Base-by-base conservation (phyloP, 2,888 invertebrate species). In the Pollenia angustigena region DNA sequence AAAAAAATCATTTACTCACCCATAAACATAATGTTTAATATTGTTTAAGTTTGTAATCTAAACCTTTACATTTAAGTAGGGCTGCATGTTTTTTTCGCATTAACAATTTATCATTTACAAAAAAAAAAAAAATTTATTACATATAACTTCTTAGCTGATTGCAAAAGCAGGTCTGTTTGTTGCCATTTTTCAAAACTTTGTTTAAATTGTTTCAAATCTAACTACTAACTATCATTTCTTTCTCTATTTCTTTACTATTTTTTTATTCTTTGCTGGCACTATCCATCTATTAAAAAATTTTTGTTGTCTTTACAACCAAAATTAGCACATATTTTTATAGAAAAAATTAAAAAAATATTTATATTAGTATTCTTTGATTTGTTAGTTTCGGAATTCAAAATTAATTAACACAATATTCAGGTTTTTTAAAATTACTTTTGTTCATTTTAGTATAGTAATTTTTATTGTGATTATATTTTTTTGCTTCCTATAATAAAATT, bases 61-160 rank as follows among this genome's bases (percentile, higher is more conserved):
- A 74, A 60, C n/a, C 18, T 66, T 40, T 84, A 74, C 14, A 40
- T 54, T 56, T 85, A 85, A 85, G 84, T 85, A 85, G 79, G 84
- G 66, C 60, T 42, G 11, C 46, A 78, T 54, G 11, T 60, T 60
- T 79, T 79, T 69, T 64, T 66, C n/a, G 14, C 50, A 79, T 46
- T 42, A 60, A 46, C 14, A 54, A 44, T 48, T 14, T 56, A 56
- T 56, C 10, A 64, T 54, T 68, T 48, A 56, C 16, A 54, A n/a
- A 50, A 40, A 78, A 75, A 18, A 44, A 66, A 6, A 4, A 56
- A n/a, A 42, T 12, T 42, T 23, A 16, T 48, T 32, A 23, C 10
- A 32, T 23, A 23, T 52, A 64, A 18, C 2, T 58, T 75, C 75
- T 52, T 75, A 75, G 64, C 56, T 52, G 48, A 58, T n/a, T n/a